phyloP scores from a whole-genome alignment of 2,888 invertebrate species.

The Nephrocerus scutellatus region DNA sequence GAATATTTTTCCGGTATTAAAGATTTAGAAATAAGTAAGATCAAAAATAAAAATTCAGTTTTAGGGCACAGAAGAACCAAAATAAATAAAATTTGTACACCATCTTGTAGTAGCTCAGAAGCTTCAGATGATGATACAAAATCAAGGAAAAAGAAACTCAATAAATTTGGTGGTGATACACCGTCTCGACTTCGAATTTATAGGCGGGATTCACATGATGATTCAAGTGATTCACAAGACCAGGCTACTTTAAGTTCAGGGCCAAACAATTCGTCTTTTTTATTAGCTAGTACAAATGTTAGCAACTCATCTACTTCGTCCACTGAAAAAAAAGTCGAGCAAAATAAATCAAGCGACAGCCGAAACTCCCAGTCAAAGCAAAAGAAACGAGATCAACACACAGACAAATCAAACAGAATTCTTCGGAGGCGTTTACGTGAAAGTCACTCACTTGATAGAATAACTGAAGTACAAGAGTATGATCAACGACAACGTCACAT shows the following conservation, averaged over 20 bases:
- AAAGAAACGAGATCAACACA: slow-evolving; percentile 15
- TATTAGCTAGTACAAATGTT: slow-evolving; percentile 35
- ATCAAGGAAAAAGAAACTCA: slow-evolving; percentile 68
- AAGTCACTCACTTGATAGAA: slow-evolving; percentile 77
- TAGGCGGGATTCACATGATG: slow-evolving; percentile 74
- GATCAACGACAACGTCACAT: slow-evolving; percentile 38
- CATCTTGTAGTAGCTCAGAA: slow-evolving; percentile 90
- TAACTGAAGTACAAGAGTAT: slow-evolving; percentile 77
- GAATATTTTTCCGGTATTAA: slow-evolving; percentile 33
- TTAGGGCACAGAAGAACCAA: slow-evolving; percentile 56
- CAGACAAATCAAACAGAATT: slow-evolving; percentile 49
- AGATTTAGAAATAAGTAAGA: slow-evolving; percentile 41
- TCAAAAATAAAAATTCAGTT: slow-evolving; percentile 42
- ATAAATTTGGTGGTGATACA: slow-evolving; percentile 57
- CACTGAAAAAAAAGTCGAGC: slow-evolving; percentile 29
- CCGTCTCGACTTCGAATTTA: slow-evolving; percentile 57
- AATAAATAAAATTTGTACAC: slow-evolving; percentile 67
- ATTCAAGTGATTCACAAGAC: slow-evolving; percentile 79
- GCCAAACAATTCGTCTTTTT: slow-evolving; percentile 25
- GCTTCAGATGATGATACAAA: slow-evolving; percentile 85
- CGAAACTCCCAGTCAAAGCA: slow-evolving; percentile 37
- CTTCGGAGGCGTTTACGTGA: slow-evolving; percentile 64
- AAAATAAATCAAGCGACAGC: slow-evolving; percentile 39
- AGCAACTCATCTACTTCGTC: slow-evolving; percentile 35
- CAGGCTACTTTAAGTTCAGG: slow-evolving; percentile 39